Evolutionary conservation across 2,113 vertebrate species (phyloP).

Genomic region (Eudyptes chrysolophus): DNA sequence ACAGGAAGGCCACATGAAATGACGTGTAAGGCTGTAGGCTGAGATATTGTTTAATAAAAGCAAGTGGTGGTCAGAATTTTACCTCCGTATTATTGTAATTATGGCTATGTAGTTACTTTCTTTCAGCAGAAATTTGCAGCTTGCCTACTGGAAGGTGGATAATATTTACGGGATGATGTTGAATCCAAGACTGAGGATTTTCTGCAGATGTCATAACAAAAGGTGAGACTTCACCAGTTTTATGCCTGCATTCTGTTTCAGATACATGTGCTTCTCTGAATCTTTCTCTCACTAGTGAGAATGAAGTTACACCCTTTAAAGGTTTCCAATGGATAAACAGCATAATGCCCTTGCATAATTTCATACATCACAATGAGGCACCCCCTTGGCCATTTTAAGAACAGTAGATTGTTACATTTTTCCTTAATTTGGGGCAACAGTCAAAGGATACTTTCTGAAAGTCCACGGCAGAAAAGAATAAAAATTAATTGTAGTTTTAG

Average conservation of each 20-base stretch:
- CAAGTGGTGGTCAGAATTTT: neutral
- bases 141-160: neutral
- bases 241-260: neutral
- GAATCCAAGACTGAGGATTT: neutral
- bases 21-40: neutral
- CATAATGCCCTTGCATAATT: neutral
- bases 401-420: neutral
- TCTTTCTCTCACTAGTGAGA: neutral
- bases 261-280: neutral
- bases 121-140: neutral
- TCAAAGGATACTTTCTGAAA: neutral
- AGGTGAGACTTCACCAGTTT: neutral
- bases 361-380: neutral
- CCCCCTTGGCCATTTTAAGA: neutral
- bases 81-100: neutral
- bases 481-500: neutral
- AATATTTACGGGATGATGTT: neutral
- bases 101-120: neutral
- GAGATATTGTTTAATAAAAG: neutral
- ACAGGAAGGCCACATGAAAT: neutral
- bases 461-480: neutral
- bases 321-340: neutral
- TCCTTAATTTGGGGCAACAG: neutral
- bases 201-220: neutral
- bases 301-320: neutral